Evolutionary conservation across 2,797 vertebrate species (phyloP), one percentile per base, ranked within the genome.

Genomic region (Petrocephalus sullivani): DNA sequence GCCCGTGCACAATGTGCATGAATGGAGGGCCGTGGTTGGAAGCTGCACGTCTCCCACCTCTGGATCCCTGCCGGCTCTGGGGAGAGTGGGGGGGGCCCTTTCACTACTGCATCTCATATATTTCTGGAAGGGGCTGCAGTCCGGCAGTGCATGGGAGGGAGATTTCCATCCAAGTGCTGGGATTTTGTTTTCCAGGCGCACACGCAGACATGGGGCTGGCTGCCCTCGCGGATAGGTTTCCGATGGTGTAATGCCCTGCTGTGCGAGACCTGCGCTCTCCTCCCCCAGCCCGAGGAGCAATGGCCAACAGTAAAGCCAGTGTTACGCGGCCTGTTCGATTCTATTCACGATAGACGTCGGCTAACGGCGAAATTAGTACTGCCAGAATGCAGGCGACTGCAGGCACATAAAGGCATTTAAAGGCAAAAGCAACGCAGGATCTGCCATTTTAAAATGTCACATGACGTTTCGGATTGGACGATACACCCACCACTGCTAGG

Each of bases 281-380:
- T 85, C 87, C 84, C 89, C 33, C 85, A 89, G 89, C 87, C 87
- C 88, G 88, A 86, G 90, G 10, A 53, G 87, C 87, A 86, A 88
- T 49, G 23, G 28, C 2, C 90, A 93, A 93, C 92, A 94, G 87
- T 91, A 90, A 92, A 90, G 89, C 87, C 89, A 92, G 91, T 92
- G 92, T 93, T 87, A 88, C 53, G 84, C 61, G 64, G 88, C 57
- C 85, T 16, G 89, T 87, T 89, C 89, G 75, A 60, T 88, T 75
- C 89, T 93, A 93, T 93, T 94, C 92, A 93, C 92, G 93, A 91
- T 90, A 87, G 88, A 88, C 84, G 87, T 85, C 57, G 91, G 90
- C 91, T 87, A 90, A 92, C 91, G 89, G 86, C 90, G 87, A 85
- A 83, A 89, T 87, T 91, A 88, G 64, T 87, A 88, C 92, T 89